A percentile compares a stretch with the other conserved stretches of the same genome.
Evolutionary conservation across 2,113 vertebrate genomes (phyloP).

Genomic region (Gasterosteus aculeatus): DNA sequence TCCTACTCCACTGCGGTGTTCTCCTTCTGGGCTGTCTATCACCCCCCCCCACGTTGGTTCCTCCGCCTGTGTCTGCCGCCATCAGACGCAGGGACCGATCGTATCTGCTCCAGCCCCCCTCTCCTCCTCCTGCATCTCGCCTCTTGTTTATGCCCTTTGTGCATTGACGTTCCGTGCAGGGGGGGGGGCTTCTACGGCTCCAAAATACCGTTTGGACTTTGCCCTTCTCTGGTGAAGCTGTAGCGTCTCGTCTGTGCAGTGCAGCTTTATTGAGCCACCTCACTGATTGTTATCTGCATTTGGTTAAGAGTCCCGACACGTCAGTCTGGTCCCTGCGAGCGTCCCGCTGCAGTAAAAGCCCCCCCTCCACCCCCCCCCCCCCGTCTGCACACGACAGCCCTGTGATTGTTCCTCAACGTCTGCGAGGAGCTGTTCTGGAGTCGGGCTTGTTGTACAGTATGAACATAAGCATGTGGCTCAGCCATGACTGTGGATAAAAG

Average conservation of each 20-base stretch:
- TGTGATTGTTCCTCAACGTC: conserved; percentile 5
- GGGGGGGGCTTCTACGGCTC: background rate
- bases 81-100: conserved; percentile 73
- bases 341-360: conserved; percentile 47
- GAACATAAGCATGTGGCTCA: conserved; percentile 74
- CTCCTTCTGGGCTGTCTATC: conserved; percentile 75
- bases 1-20: conserved; percentile 72
- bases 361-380: background rate
- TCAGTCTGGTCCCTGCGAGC: conserved; percentile 42
- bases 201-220: conserved; percentile 38
- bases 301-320: conserved; percentile 54
- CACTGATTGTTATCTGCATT: conserved; percentile 66
- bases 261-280: conserved; percentile 48
- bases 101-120: conserved; percentile 69
- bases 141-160: conserved; percentile 47
- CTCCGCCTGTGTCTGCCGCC: conserved; percentile 79
- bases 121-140: conserved; percentile 32
- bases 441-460: conserved; percentile 48
- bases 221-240: background rate
- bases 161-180: conserved; percentile 13
- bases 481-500: conserved; percentile 66
- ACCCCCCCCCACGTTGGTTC: conserved; percentile 57
- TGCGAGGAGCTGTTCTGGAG: conserved; percentile 31
- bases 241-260: background rate
- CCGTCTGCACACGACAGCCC: conserved; percentile 14